Conservation (phyloP, 2,888 invertebrate species). For the Sepiola atlantica region DNA sequence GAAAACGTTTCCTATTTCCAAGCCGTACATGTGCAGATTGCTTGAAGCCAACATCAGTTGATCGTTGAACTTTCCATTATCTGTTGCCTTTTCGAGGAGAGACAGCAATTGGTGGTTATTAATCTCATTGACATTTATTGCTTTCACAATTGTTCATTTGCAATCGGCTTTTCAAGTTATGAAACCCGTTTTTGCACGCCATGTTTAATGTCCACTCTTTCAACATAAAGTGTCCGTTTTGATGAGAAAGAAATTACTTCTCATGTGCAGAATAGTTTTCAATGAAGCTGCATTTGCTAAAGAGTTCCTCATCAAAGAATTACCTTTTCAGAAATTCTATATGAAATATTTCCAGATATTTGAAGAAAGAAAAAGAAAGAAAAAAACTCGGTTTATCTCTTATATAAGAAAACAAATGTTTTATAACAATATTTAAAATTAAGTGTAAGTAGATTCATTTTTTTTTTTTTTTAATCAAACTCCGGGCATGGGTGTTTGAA, state of each 20-base stretch:
- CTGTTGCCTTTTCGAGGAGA: not conserved
- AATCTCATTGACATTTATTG: not conserved
- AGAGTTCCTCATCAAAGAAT: too few species aligned
- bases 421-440: too few species aligned
- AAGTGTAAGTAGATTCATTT: too few species aligned
- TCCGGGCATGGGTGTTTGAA: too few species aligned
- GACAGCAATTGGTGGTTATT: not conserved
- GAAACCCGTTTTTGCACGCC: not conserved
- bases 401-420: too few species aligned
- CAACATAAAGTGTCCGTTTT: not conserved
- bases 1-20: not conserved
- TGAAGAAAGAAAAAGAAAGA: too few species aligned
- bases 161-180: not conserved
- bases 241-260: not conserved
- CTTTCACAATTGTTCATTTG: not conserved
- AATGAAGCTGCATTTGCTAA: not conserved
- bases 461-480: too few species aligned
- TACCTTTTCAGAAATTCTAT: not conserved
- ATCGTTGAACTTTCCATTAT: not conserved
- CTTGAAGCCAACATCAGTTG: not conserved
- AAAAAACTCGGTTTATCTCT: too few species aligned
- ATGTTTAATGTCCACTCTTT: not conserved
- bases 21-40: not conserved
- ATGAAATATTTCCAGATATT: too few species aligned
- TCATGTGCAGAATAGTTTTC: not conserved